Conservation (phyloP, 1,140 invertebrate species). For the Thaumatotibia leucotreta region DNA sequence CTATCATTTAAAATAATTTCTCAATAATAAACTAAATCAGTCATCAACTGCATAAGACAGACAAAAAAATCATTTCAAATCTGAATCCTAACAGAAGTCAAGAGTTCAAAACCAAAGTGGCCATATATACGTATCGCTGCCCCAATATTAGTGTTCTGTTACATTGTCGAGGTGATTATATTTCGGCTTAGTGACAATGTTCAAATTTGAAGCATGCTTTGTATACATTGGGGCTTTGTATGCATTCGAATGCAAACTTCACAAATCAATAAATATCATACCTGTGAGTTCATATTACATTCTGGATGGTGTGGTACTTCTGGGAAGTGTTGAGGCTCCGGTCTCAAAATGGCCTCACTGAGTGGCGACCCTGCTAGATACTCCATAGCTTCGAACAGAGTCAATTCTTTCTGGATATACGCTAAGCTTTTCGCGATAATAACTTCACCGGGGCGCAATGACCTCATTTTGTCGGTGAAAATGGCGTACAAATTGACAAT, state of each 20-base stretch:
- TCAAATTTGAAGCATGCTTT: too few relatives aligned
- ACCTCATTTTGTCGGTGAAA: conserved; percentile 45
- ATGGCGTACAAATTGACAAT: conserved; percentile 45
- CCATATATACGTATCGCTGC: too few relatives aligned
- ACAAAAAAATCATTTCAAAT: too few relatives aligned
- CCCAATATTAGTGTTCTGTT: too few relatives aligned
- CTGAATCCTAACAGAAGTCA: too few relatives aligned
- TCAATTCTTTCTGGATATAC: conserved; percentile 59
- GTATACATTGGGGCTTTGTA: too few relatives aligned
- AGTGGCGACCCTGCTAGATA: conserved; percentile 51
- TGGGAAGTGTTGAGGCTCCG: conserved; percentile 44
- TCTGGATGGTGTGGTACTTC: conserved; percentile 16
- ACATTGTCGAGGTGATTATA: too few relatives aligned
- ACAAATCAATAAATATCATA: conserved; percentile 18
- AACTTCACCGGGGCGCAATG: conserved; percentile 39
- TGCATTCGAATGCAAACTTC: background rate
- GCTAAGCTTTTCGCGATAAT: conserved; percentile 42
- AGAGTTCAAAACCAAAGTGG: too few relatives aligned
- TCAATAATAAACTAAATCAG: too few relatives aligned
- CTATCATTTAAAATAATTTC: too few relatives aligned
- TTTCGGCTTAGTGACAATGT: too few relatives aligned
- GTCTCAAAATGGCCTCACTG: conserved; percentile 47
- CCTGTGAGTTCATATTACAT: conserved; percentile 33
- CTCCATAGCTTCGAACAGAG: conserved; percentile 63
- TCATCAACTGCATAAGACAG: too few relatives aligned